Evolutionary conservation across 2,888 invertebrate genomes (phyloP).

Genomic region (Agriopis leucophaearia): DNA sequence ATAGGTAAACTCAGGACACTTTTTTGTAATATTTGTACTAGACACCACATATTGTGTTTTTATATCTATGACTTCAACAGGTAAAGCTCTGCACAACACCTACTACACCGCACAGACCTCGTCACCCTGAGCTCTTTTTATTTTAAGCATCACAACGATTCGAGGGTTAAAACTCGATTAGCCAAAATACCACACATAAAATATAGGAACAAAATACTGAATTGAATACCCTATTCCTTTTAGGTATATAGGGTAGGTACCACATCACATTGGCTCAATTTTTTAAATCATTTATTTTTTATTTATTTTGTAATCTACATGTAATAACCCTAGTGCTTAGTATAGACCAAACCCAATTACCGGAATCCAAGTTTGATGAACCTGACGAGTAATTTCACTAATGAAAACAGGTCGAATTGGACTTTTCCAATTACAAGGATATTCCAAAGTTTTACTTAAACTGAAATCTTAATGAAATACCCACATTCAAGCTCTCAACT

Average conservation of each 20-base stretch:
- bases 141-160: too few relatives aligned
- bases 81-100: too few relatives aligned
- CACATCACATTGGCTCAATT: not conserved
- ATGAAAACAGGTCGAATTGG: constrained; percentile 28
- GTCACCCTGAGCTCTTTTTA: too few relatives aligned
- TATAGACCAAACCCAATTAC: constrained; percentile 11
- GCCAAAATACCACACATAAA: too few relatives aligned
- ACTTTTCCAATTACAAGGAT: constrained; percentile 30
- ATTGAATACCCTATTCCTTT: too few relatives aligned
- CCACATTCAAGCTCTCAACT: constrained; percentile 13
- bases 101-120: too few relatives aligned
- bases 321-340: not conserved
- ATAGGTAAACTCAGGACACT: too few relatives aligned
- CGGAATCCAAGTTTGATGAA: constrained; percentile 9
- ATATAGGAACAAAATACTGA: too few relatives aligned
- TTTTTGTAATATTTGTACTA: too few relatives aligned
- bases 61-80: too few relatives aligned
- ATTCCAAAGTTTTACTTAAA: constrained; percentile 21
- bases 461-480: constrained; percentile 32
- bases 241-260: not conserved
- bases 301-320: not conserved
- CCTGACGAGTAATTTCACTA: constrained; percentile 25
- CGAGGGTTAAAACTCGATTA: too few relatives aligned
- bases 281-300: not conserved
- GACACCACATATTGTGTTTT: too few relatives aligned